phyloP scores from a whole-genome alignment of 2,113 vertebrate species.

The Cryptotis parvus region DNA sequence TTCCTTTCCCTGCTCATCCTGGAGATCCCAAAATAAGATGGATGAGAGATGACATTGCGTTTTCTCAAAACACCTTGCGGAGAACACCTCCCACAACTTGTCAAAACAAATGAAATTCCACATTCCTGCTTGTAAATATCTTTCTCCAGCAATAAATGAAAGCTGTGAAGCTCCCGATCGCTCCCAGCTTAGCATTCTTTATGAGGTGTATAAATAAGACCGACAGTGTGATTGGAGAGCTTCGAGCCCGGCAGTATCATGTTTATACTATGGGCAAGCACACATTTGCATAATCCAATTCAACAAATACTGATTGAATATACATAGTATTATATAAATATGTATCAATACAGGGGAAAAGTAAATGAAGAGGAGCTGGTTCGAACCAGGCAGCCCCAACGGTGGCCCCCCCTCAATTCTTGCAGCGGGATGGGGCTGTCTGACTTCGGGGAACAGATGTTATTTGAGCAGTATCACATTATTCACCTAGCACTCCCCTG shows the following conservation, averaged over 20 bases:
- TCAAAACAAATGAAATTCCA: slow-evolving; percentile 62
- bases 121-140: slow-evolving; percentile 49
- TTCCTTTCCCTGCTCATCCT: neutral
- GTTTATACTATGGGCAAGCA: slow-evolving; percentile 9
- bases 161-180: slow-evolving; percentile 30
- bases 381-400: neutral
- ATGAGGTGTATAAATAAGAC: slow-evolving; percentile 24
- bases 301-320: slow-evolving; percentile 58
- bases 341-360: slow-evolving; percentile 37
- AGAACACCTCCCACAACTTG: slow-evolving; percentile 5
- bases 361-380: slow-evolving; percentile 23
- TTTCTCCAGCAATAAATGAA: slow-evolving; percentile 41
- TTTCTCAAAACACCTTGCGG: slow-evolving; percentile 48
- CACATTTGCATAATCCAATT: slow-evolving; percentile 66
- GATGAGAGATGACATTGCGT: neutral
- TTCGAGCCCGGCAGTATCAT: neutral
- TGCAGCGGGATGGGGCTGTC: neutral
- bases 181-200: slow-evolving; percentile 39
- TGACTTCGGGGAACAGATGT: slow-evolving; percentile 64
- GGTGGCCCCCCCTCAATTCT: accelerated
- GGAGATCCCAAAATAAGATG: neutral
- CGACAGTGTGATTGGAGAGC: neutral
- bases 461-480: neutral
- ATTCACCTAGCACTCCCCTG: slow-evolving; percentile 36
- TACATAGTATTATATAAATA: slow-evolving; percentile 59